These are phyloP conservation scores for Meandrusa payeni DNA, from an alignment of 2,888 invertebrate genomes.

Conservation along the genomic window DNA sequence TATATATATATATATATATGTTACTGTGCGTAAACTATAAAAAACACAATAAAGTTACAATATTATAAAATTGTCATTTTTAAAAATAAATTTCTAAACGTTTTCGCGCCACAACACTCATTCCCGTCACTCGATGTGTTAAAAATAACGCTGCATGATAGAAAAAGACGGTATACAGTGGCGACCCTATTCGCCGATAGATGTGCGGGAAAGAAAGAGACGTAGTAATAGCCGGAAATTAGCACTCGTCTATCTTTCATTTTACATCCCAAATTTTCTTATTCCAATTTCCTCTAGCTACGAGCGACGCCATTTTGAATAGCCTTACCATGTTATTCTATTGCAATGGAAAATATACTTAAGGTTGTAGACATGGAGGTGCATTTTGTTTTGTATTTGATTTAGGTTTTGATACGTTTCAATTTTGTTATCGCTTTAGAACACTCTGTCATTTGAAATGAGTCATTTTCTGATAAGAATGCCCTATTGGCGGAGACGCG, in stretches of 20 bases:
- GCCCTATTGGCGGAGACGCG: constrained; percentile 81
- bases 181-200: constrained; percentile 64
- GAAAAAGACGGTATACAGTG: constrained; percentile 68
- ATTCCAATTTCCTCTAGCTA: constrained; percentile 85
- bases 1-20: too few relatives aligned
- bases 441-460: constrained; percentile 85
- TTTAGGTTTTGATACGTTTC: constrained; percentile 49
- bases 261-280: constrained; percentile 89
- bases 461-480: constrained; percentile 87
- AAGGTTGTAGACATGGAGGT: constrained; percentile 32
- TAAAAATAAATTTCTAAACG: constrained; percentile 12
- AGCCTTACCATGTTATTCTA: constrained; percentile 42
- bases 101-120: constrained; percentile 20
- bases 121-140: constrained; percentile 33
- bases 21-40: too few relatives aligned
- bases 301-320: constrained; percentile 55
- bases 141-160: constrained; percentile 51
- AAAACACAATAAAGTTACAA: too few relatives aligned
- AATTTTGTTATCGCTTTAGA: constrained; percentile 60
- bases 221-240: constrained; percentile 84
- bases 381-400: constrained; percentile 31
- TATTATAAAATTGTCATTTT: not conserved
- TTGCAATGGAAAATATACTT: constrained; percentile 33
- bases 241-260: constrained; percentile 88
- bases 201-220: constrained; percentile 79